Evolutionary conservation across 2,113 vertebrate species (phyloP), one percentile per base, ranked within the genome.

Genomic region (Engystomops pustulosus): DNA sequence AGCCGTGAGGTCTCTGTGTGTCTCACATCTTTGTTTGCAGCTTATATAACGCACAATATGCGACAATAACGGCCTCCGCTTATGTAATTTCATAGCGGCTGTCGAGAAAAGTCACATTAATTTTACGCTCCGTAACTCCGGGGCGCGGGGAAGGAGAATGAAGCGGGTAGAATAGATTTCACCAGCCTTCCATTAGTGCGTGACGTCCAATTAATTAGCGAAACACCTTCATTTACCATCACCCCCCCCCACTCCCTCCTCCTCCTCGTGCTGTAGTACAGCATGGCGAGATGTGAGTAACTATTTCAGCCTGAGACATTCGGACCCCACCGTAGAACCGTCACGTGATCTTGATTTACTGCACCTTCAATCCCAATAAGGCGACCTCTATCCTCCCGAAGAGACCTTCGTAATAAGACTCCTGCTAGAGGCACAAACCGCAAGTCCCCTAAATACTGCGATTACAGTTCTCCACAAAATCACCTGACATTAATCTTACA

Each of bases 151-250:
- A 75, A 14, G 23, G 47, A 75, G 44, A 75, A 75, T 75, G 45
- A 8, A 72, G 71, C 44, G 14, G 20, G 71, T 6, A 27, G 71
- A 75, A 75, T 75, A 51, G 44, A 75, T 75, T 75, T 75, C 71
- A 47, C 71, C 71, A 34, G 71, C 44, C 71, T 75, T 75, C 71
- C 47, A 75, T 75, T 75, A 75, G 44, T 51, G 71, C 71, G 18
- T 75, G 71, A 75, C 71, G 45, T 75, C 32, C 71, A 75, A 75
- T 75, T 75, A 75, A 75, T 75, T 75, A 72, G 69, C 38, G 38
- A 25, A 45, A 75, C 71, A 75, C 71, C 71, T 75, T 51, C 71
- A 75, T 51, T 51, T 75, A 75, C 23, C 27, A 3, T 41, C 71
- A 25, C 71, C 44, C 7, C 38, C 30, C 23, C 23, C 70, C 71